A percentile compares a stretch with the other conserved stretches of the same genome.
Evolutionary conservation across 2,797 vertebrate species (phyloP).

Genomic region (Stomatorhinus walkeri): DNA sequence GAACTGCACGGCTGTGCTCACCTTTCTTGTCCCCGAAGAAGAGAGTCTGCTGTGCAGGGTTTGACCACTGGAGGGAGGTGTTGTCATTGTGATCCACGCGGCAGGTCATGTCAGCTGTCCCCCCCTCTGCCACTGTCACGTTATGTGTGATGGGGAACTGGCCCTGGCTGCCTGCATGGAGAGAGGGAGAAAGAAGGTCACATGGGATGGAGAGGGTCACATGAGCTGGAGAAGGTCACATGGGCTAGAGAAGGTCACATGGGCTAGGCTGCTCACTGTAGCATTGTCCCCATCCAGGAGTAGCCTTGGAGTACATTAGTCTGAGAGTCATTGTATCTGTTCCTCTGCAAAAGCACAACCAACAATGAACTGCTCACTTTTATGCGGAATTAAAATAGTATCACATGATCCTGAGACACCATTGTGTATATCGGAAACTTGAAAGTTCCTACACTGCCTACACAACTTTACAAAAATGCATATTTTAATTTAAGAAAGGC

Average conservation of each 20-base stretch:
- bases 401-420: background rate
- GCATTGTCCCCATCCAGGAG: background rate
- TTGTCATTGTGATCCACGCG: slow-evolving; percentile 99
- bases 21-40: slow-evolving; percentile 99
- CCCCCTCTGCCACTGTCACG: slow-evolving; percentile 88
- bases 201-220: slow-evolving; percentile 10
- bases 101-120: slow-evolving; percentile 91
- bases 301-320: background rate
- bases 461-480: background rate
- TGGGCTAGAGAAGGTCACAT: background rate
- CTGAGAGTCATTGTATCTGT: background rate
- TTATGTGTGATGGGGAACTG: slow-evolving; percentile 48
- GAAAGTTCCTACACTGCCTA: background rate
- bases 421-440: background rate
- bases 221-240: slow-evolving; percentile 9
- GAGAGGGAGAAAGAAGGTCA: slow-evolving; percentile 16
- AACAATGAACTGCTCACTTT: background rate
- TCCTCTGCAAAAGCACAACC: background rate
- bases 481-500: background rate
- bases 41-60: slow-evolving; percentile 98
- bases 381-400: background rate
- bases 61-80: slow-evolving; percentile 99
- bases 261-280: background rate
- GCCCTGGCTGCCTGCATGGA: slow-evolving; percentile 32
- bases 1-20: slow-evolving; percentile 46